Base-by-base conservation (phyloP, 2,113 vertebrate genomes). In the Malurus alboscapulatus region DNA sequence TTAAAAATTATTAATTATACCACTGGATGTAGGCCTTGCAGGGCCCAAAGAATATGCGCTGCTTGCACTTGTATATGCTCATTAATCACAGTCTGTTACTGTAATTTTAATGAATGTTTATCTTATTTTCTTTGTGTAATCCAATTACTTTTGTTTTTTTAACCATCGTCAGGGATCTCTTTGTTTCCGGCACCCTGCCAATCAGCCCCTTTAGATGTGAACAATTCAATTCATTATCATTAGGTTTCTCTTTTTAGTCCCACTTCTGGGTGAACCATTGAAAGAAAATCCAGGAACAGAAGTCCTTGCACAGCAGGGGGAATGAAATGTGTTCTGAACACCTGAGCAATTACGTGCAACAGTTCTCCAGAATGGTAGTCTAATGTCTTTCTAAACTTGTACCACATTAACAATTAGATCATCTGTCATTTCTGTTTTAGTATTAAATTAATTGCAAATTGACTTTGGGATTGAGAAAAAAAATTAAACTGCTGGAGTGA, bases 161-260 rank as follows among this genome's bases (percentile, higher is more conserved):
- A 96, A 87, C 85, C 62, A 93, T 96, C 92, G 32, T 96, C 71
- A 78, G 97, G 95, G 96, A 96, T 95, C 95, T 94, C 95, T 97
- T 78, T 73, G 83, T 96, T 95, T 96, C 95, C 96, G 21, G 96
- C 95, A 96, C 79, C 51, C 95, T 98, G 98, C 97, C 98, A 98
- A 67, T 97, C 97, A 90, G 84, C 19, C 93, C 87, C 95, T 97
- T 97, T 95, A 95, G 96, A 94, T 87, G 82, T 86, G 91, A 96
- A 97, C 97, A 98, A 98, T 98, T 98, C 95, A 97, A 98, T 98
- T 98, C 97, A 98, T 98, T 98, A 97, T 97, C 96, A 97, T 98
- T 97, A 98, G 94, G 95, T 89, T 58, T 86, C 91, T 87, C 92
- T 95, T 96, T 95, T 94, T 96, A 96, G 96, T 97, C 87, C 91